Evolutionary conservation across 2,888 invertebrate species (phyloP).

Genomic region (Ptilodon capucinus): DNA sequence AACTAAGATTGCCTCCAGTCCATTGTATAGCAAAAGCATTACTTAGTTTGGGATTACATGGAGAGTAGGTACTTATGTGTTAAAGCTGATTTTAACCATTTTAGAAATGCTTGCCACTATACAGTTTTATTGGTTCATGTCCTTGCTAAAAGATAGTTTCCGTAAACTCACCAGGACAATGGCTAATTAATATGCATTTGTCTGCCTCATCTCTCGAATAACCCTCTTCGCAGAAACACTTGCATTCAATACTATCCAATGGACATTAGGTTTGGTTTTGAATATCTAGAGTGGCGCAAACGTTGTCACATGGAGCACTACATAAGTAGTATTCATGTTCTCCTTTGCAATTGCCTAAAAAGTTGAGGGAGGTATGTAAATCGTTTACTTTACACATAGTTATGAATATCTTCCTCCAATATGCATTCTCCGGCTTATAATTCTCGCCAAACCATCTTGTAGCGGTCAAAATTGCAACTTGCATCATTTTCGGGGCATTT

Average conservation of each 20-base stretch:
- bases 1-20: no score
- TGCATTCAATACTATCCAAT: slow-evolving; percentile 39
- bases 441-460: no score
- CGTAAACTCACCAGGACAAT: slow-evolving; percentile 40
- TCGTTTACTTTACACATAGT: slow-evolving; percentile 23
- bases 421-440: slow-evolving; percentile 35
- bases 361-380: not conserved
- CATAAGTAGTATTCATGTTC: slow-evolving; percentile 48
- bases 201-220: slow-evolving; percentile 36
- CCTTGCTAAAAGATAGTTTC: no score
- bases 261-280: slow-evolving; percentile 42
- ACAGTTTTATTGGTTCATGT: no score
- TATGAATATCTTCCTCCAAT: slow-evolving; percentile 31
- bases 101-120: no score
- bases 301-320: slow-evolving; percentile 54
- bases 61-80: no score
- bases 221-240: slow-evolving; percentile 48
- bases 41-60: no score
- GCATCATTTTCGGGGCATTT: not conserved
- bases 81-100: no score
- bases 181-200: slow-evolving; percentile 36
- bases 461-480: not conserved
- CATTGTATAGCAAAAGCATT: no score
- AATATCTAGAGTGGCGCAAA: slow-evolving; percentile 39
- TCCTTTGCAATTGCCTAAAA: slow-evolving; percentile 37